Evolutionary conservation across 1,140 invertebrate species (phyloP), one percentile per base, ranked within the genome.

Genomic region (Drosophila tropicalis): DNA sequence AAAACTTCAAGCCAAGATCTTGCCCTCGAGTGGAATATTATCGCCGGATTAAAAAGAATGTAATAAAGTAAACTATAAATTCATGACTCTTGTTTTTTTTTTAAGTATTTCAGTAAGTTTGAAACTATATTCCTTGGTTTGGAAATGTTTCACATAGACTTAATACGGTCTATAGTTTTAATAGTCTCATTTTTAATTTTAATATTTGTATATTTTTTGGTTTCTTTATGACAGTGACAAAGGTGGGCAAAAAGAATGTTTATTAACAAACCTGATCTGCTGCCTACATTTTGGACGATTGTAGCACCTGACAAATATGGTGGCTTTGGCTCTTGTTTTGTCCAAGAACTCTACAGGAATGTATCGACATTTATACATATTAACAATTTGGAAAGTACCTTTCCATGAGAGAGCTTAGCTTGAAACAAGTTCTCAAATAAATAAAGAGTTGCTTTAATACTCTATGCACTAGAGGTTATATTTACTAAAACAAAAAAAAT

Each of bases 401-500:
- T 36, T 54, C 32, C 67, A 64, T 70, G 67, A 75, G 67, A 66
- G 77, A 85, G 65, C 64, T 83, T 79, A 87, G 64, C 32, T 51
- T 51, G 34, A 66, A 86, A 86, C 83, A 87, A 86, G 83, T 86
- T 86, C 79, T 87, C 79, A 71, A 67, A 25, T 68, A 87, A 73
- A 79, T 76, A 82, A 10, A 12, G 7, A 10, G 34, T 82, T 82
- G 55, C 47, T 57, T 65, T 62, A 69, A 22, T 22, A 51, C 44
- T 9, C 17, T 22, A 4, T 12, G 17, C 9, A 51, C 17, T 51
- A 15, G 4, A n/a, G 29, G 29, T 29, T 1, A 6, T 29, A 29
- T 29, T 29, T 29, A 5, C 29, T 29, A 29, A 29, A 6, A 5
- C 29, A 29, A 1, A 6, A 0, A 0, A 29, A 3, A 29, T 29